Percentiles rank a stretch among this genome's conserved stretches.
These are phyloP conservation scores for Trissolcus brochymenae DNA, from an alignment of 2,888 invertebrate species.

Conservation along the genomic window DNA sequence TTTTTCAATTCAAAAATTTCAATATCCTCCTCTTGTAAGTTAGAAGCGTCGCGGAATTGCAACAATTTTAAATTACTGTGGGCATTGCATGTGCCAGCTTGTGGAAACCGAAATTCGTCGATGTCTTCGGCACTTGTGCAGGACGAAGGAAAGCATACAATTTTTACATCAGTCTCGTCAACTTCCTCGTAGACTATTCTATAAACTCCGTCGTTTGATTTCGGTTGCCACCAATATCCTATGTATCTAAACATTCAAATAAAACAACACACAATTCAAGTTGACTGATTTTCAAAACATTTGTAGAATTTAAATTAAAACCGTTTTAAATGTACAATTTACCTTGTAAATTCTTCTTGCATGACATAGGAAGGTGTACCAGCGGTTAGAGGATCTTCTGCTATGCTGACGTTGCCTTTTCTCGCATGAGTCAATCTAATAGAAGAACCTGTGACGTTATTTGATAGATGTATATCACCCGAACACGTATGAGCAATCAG, in stretches of 20 bases:
- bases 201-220: conserved; percentile 84
- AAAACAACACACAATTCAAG: not conserved
- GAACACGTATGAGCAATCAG: conserved; percentile 93
- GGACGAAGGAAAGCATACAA: conserved; percentile 91
- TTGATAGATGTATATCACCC: conserved; percentile 93
- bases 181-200: conserved; percentile 92
- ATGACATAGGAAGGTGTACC: conserved; percentile 99
- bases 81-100: conserved; percentile 93
- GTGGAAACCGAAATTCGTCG: conserved; percentile 91
- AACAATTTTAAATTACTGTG: conserved; percentile 91
- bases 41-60: conserved; percentile 83
- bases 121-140: conserved; percentile 87
- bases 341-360: conserved; percentile 92
- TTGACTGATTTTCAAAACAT: too few species aligned
- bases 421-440: conserved; percentile 84
- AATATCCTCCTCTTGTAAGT: conserved; percentile 85
- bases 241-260: conserved; percentile 80
- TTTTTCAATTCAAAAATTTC: conserved; percentile 86
- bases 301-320: conserved; percentile 3
- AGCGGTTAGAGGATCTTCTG: conserved; percentile 91
- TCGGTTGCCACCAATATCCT: conserved; percentile 99
- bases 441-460: conserved; percentile 82
- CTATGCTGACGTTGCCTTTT: conserved; percentile 82
- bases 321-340: not conserved
- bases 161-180: conserved; percentile 92